Evolutionary conservation across 2,888 invertebrate genomes (phyloP).

Genomic region (Heteropelma amictum): DNA sequence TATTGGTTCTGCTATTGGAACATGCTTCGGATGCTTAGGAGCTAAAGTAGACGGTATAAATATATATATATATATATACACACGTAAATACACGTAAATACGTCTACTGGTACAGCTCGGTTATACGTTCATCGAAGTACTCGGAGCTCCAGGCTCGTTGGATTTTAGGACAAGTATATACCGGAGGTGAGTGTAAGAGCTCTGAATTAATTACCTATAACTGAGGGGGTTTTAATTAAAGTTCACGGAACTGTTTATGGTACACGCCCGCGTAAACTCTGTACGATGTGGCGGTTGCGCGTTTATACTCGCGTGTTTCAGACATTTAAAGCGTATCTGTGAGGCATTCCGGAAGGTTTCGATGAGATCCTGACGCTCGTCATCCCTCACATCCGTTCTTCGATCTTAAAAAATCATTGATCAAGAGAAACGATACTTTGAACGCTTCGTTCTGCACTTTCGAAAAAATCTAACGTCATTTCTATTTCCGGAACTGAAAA

Average conservation of each 20-base stretch:
- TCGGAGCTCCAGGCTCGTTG: conserved; percentile 3
- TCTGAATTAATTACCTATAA: conserved; percentile 66
- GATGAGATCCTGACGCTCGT: no score
- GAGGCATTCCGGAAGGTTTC: no score
- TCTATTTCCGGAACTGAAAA: no score
- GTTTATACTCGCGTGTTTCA: no score
- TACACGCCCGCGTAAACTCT: conserved; percentile 43
- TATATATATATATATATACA: no score
- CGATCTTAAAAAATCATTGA: no score
- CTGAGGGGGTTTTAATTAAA: conserved; percentile 66
- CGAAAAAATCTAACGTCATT: no score
- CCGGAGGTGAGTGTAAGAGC: conserved; percentile 10
- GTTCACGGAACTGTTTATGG: conserved; percentile 64
- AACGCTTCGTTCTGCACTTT: no score
- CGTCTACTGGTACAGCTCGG: not conserved
- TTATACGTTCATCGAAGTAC: conserved; percentile 34
- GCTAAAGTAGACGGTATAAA: conserved; percentile 21
- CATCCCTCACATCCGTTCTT: no score
- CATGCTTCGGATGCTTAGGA: conserved; percentile 35
- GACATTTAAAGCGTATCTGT: no score
- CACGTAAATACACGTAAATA: not conserved
- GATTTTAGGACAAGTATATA: conserved; percentile 34
- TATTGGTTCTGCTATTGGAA: no score
- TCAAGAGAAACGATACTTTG: no score
- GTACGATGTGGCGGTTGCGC: conserved; percentile 39